Evolutionary conservation across 2,113 vertebrate genomes (phyloP).

Genomic region (Microcebus murinus): DNA sequence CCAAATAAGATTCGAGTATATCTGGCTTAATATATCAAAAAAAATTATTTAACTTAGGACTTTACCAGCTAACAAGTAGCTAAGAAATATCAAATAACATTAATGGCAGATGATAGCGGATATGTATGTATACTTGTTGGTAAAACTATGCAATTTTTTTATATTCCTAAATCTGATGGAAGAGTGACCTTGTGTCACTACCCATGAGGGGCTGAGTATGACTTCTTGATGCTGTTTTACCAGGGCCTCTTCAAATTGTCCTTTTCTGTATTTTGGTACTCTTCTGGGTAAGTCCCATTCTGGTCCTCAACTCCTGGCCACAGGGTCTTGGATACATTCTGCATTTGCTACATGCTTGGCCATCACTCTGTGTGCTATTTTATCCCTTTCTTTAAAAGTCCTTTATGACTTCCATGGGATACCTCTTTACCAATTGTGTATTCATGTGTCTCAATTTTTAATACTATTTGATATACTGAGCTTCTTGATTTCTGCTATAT

Average conservation of each 20-base stretch:
- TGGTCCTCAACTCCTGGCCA: neutral
- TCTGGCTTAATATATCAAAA: neutral
- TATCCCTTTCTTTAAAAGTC: neutral
- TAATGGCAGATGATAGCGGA: neutral
- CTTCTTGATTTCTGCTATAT: too few species aligned
- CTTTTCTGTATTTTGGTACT: neutral
- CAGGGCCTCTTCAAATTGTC: neutral
- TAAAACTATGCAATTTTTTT: too few species aligned
- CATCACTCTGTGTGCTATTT: rapidly evolving
- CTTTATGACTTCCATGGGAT: rapidly evolving
- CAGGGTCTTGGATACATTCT: neutral
- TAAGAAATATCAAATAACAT: neutral
- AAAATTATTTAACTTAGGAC: neutral
- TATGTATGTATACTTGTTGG: neutral
- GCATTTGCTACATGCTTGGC: neutral
- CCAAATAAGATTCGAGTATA: neutral
- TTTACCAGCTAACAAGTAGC: neutral
- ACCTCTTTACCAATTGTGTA: neutral
- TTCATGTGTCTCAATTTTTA: neutral
- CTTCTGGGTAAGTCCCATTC: neutral
- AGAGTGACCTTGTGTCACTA: neutral
- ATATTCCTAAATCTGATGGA: neutral
- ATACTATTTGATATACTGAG: neutral
- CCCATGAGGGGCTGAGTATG: neutral
- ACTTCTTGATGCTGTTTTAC: neutral